Evolutionary conservation across 1,140 invertebrate genomes (phyloP), one percentile per base, ranked within the genome.

Genomic region (Eriosoma lanigerum): DNA sequence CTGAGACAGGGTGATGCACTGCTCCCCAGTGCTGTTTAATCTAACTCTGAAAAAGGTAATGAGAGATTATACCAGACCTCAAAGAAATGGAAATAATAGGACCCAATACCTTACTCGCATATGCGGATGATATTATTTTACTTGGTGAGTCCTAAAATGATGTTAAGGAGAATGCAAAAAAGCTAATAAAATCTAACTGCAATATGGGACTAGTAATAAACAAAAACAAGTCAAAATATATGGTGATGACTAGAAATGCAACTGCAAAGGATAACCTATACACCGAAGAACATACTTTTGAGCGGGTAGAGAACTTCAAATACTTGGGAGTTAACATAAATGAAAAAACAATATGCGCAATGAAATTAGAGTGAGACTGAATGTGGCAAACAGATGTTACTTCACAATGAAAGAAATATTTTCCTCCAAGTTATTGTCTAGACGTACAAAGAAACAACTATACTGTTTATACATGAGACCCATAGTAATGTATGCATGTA

Each of bases 401-500:
- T 64, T 38, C 29, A 19, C 17, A 38, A 64, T 64, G 19, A 64
- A 64, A 32, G 60, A 38, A 10, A 64, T 64, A 5, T 64, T 58
- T 26, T 44, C 8, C 17, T 26, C 66, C 32, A 70, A 70, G 21
- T 44, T 70, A 21, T 21, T 26, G 6, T 70, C n/a, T 26, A 70
- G n/a, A 26, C 21, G 3, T 46, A 24, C 66, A 48, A 48, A 70
- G 44, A 10, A 68, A 13, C 4, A 44, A n/a, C 44, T 81, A 13
- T 81, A 81, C 62, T 50, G 1, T 64, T 68, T 44, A 19, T 48
- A 75, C 10, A 52, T 58, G 29, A 38, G 81, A 29, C 81, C 81
- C 21, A 70, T 82, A 60, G 80, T 81, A 5, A 76, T 17, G 2
- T 81, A 81, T 38, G 81, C 81, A 50, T 81, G 72, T 17, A 32